phyloP scores from a whole-genome alignment of 2,888 invertebrate genomes.

The Leptopilina myrica region DNA sequence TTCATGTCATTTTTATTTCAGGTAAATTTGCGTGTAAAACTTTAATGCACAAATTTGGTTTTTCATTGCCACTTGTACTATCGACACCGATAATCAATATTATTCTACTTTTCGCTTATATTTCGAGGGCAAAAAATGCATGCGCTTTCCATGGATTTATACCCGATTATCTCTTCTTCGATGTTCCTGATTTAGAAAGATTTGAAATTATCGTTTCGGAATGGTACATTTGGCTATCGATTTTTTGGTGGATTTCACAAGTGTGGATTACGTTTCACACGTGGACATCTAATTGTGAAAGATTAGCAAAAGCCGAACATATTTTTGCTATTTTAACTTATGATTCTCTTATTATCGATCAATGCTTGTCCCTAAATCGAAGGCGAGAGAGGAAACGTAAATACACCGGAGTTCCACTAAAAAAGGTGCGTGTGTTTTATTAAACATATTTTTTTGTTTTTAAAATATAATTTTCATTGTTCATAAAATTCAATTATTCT shows the following conservation, averaged over 20 bases:
- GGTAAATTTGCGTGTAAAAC: conserved; percentile 92
- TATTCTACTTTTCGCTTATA: conserved; percentile 83
- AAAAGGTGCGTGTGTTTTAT: not conserved
- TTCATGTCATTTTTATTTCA: conserved; percentile 58
- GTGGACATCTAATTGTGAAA: conserved; percentile 90
- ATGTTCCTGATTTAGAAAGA: conserved; percentile 72
- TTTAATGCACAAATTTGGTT: conserved; percentile 92
- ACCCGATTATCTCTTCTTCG: conserved; percentile 79
- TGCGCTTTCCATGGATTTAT: conserved; percentile 82
- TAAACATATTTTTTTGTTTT: not conserved
- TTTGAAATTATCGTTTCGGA: conserved; percentile 79
- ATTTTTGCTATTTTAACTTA: conserved; percentile 87
- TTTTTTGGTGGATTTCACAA: conserved; percentile 89
- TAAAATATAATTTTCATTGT: not conserved
- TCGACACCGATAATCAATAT: conserved; percentile 86
- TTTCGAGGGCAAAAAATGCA: conserved; percentile 81
- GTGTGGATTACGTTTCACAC: conserved; percentile 91
- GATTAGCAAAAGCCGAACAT: conserved; percentile 90
- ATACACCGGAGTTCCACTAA: not conserved
- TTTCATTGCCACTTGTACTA: conserved; percentile 88
- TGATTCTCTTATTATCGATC: conserved; percentile 88
- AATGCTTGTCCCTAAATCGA: conserved; percentile 89
- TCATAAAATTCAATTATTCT: too few species aligned
- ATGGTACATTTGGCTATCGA: conserved; percentile 87
- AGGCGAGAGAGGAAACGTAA: conserved; percentile 80